Conservation (phyloP, 2,888 invertebrate genomes). For the Parasteatoda lunata region DNA sequence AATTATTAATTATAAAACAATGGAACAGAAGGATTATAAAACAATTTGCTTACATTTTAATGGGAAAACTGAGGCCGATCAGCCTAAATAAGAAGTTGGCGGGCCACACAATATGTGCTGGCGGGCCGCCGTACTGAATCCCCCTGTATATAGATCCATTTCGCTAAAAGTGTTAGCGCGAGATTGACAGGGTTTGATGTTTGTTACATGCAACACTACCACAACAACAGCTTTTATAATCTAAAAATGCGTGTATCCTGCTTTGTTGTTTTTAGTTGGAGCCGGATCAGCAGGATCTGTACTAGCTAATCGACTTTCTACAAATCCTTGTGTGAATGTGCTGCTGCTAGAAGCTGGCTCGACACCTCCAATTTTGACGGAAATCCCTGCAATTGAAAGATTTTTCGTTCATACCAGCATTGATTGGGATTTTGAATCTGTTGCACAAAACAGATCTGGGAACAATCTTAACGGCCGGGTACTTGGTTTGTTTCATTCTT, state of each 20-base stretch:
- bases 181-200: no score
- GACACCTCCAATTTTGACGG: not conserved
- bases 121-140: no score
- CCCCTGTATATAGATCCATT: no score
- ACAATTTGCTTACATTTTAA: no score
- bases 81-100: no score
- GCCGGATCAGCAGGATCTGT: conserved; percentile 22
- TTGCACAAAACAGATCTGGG: not conserved
- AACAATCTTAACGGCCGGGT: not conserved
- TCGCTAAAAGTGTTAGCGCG: no score
- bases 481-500: not conserved
- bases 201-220: no score
- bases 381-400: not conserved
- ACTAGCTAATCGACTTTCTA: conserved; percentile 7
- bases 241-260: not conserved
- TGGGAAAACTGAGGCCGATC: no score
- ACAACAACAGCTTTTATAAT: no score
- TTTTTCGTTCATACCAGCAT: not conserved
- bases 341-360: not conserved
- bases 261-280: not conserved
- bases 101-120: no score
- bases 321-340: conserved; percentile 12
- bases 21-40: no score
- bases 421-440: not conserved
- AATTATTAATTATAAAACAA: no score